Evolutionary conservation across 2,797 vertebrate species (phyloP), one percentile per base, ranked within the genome.

Genomic region (Syndactyla subalaris): DNA sequence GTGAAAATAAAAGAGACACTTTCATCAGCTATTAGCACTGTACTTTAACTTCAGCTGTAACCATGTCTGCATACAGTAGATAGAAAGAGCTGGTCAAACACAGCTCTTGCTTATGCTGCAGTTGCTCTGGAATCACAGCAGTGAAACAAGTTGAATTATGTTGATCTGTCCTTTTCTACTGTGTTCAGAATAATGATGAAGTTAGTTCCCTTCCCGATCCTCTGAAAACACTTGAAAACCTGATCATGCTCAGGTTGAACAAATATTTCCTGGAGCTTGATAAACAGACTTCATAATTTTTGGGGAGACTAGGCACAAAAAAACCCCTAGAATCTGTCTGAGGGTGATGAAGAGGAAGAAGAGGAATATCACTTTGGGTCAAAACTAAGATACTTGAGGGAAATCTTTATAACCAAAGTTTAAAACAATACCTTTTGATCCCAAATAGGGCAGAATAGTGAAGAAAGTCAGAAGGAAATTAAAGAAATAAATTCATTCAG

Each of bases 1-100:
- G 2, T 65, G 27, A 68, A 68, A 41, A 39, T 18, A 46, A 36
- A 73, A 55, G 10, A 22, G 23, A 46, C 6, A 7, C 4, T 75
- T 59, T 62, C 39, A 29, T 41, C 54, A 71, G 15, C 34, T 32
- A 1, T 39, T 30, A 23, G 15, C 0, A 0, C 23, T 54, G 19
- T 30, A 9, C 43, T 27, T 1, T 15, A 57, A 34, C 49, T 73
- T 51, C 39, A 43, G 19, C 14, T 41, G 15, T 22, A 39, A 73
- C n/a, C 0, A 0, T 48, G 27, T 18, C 70, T 4, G 0, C 7
- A 27, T 21, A 7, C 9, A 43, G 6, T 9, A 65, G 12, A 19
- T 3, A 36, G 30, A 63, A 58, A 43, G 52, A 14, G 27, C 55
- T 65, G 39, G n/a, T 29, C 36, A 58, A 68, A 70, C 23, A 38